Evolutionary conservation across 2,113 vertebrate species (phyloP).

Genomic region (Epinephelus moara): DNA sequence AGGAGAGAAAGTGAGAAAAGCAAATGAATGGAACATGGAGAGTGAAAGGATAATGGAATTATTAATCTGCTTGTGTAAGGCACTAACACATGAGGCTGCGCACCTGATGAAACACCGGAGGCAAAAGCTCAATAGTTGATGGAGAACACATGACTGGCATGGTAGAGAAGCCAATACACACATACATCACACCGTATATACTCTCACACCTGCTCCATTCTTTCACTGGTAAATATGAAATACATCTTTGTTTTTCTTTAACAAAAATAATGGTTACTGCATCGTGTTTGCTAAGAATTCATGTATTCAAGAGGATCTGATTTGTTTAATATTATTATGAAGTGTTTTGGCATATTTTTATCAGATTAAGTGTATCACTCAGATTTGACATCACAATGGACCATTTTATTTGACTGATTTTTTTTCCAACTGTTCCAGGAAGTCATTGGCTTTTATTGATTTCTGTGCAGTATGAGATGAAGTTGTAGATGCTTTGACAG

Average conservation of each 20-base stretch:
- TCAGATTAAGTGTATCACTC: not conserved
- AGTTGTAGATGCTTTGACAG: no score
- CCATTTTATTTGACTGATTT: no score
- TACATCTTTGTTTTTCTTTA: not conserved
- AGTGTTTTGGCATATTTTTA: not conserved
- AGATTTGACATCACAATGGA: no score
- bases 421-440: no score
- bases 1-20: constrained; percentile 67
- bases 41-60: constrained; percentile 66
- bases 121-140: constrained; percentile 67
- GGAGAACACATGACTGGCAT: constrained; percentile 58
- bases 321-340: not conserved
- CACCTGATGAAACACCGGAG: constrained; percentile 75
- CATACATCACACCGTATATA: constrained; percentile 1
- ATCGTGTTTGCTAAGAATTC: not conserved
- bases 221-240: not conserved
- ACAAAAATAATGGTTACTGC: not conserved
- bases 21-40: constrained; percentile 57
- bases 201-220: not conserved
- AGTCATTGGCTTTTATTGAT: no score
- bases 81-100: constrained; percentile 51
- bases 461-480: no score
- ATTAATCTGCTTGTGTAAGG: constrained; percentile 71
- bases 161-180: constrained; percentile 15
- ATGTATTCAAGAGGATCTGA: not conserved